Evolutionary conservation across 2,113 vertebrate species (phyloP).

Genomic region (Heteronetta atricapilla): DNA sequence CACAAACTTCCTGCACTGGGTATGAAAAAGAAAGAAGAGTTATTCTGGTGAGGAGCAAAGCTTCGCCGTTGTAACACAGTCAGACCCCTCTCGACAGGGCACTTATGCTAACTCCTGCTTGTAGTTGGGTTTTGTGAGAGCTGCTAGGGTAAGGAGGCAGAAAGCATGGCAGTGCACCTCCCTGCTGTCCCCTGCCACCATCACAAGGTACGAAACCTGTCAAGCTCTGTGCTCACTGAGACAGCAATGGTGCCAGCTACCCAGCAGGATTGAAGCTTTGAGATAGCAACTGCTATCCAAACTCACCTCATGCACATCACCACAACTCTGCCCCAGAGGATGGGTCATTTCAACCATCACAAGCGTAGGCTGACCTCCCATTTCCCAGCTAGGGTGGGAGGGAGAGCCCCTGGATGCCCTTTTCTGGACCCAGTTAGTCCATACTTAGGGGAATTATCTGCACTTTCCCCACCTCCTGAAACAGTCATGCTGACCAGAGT

Average conservation of each 20-base stretch:
- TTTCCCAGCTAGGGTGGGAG: neutral
- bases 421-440: neutral
- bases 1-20: neutral
- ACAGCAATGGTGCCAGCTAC: neutral
- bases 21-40: constrained; percentile 14
- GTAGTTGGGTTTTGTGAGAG: neutral
- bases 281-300: neutral
- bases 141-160: neutral
- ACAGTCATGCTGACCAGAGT: neutral
- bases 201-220: neutral
- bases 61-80: neutral
- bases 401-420: neutral
- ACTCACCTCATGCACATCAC: neutral
- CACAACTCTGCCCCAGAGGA: neutral
- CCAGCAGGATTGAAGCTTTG: neutral
- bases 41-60: neutral
- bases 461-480: neutral
- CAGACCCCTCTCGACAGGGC: neutral
- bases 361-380: rapidly evolving
- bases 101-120: neutral
- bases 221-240: neutral
- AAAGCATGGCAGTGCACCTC: rapidly evolving
- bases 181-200: neutral
- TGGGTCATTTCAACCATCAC: neutral
- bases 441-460: neutral